phyloP scores from a whole-genome alignment of 2,888 invertebrate genomes.

The Drosophila lutescens region DNA sequence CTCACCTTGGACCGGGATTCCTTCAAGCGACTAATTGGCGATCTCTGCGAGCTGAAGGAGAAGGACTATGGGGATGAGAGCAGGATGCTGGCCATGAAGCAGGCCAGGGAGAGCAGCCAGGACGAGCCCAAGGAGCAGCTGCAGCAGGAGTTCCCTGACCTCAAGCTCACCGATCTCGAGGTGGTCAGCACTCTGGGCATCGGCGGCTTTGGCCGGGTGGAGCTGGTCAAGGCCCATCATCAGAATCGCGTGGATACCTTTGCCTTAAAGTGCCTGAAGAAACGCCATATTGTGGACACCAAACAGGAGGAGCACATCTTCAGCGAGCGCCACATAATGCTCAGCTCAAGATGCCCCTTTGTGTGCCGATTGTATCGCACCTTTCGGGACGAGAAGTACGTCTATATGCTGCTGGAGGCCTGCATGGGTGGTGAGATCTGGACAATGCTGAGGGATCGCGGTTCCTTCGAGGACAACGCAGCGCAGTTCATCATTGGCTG shows the following conservation, averaged over 20 bases:
- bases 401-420: conserved; percentile 97
- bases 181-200: conserved; percentile 94
- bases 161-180: conserved; percentile 91
- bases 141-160: conserved; percentile 87
- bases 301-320: conserved; percentile 95
- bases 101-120: conserved; percentile 82
- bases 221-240: conserved; percentile 88
- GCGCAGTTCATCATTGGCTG: conserved; percentile 96
- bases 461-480: conserved; percentile 92
- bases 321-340: conserved; percentile 93
- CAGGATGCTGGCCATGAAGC: conserved; percentile 84
- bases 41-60: conserved; percentile 89
- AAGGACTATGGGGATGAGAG: conserved; percentile 90
- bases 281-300: conserved; percentile 94
- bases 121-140: conserved; percentile 82
- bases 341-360: conserved; percentile 86
- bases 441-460: conserved; percentile 94
- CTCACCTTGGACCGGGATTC: conserved; percentile 92
- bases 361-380: conserved; percentile 92
- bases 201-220: conserved; percentile 96
- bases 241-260: conserved; percentile 86
- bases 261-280: conserved; percentile 95
- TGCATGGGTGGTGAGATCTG: conserved; percentile 98
- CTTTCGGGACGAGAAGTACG: conserved; percentile 94
- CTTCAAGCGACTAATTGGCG: conserved; percentile 91